Base-by-base conservation (phyloP, 2,113 vertebrate genomes). In the Stegastes partitus region DNA sequence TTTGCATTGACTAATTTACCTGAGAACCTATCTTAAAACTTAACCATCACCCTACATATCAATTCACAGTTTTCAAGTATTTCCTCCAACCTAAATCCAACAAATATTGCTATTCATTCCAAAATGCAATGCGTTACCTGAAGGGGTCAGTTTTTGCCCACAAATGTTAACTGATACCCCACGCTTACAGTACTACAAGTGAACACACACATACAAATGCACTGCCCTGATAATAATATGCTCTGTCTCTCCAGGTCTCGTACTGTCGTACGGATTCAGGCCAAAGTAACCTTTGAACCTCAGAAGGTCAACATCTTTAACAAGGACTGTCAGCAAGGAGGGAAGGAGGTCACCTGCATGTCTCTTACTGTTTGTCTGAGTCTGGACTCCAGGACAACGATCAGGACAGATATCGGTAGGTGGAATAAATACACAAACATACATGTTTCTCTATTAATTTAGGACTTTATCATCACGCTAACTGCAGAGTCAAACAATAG, bases 291-390 rank as follows among this genome's bases (percentile, higher is more conserved):
- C 69, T 99, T 99, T 5, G 96, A 99, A 90, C 98, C 98, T 0
- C 12, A 95, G 82, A 98, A 97, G 87, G 96, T 99, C 86, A 98
- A 99, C 83, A 91, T 99, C 81, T 99, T 99, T 78, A 96, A 95
- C 93, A 96, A 97, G 80, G 96, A 98, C 91, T 99, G 98, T 82
- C 77, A 68, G 56, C 90, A 97, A 58, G 95, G 91, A 0, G 96
- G 97, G 23, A 96, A 95, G 69, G 96, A 97, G 0, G 96, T 97
- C 87, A 96, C 96, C 54, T 99, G 98, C 86, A 95, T 99, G 95
- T 91, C 94, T 0, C 93, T 95, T 3, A 94, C 84, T 0, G 57
- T 97, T 81, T 99, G 97, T 86, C 95, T 98, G 89, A 94, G 88
- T 0, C 93, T 96, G 0, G 8, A 94, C 25, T 93, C 96, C 84